These are phyloP conservation scores for Lepidotrigona ventralis DNA, from an alignment of 1,140 invertebrate genomes.

Conservation along the genomic window DNA sequence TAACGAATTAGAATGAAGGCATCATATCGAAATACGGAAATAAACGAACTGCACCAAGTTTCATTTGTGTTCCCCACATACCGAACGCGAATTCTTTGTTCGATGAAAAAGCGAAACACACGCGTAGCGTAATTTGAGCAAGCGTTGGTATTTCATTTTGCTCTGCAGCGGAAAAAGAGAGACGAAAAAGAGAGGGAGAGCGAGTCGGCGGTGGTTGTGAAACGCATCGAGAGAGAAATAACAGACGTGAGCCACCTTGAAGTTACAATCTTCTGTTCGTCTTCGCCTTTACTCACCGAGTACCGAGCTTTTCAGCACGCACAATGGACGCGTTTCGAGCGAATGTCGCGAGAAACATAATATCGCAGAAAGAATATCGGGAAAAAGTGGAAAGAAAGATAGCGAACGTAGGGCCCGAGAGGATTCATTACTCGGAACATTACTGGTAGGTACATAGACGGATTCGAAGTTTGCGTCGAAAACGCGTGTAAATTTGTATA, in stretches of 20 bases:
- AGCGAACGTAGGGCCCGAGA: not conserved
- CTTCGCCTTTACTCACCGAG: not conserved
- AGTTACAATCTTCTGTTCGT: conserved; percentile 13
- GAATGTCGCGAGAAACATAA: not conserved
- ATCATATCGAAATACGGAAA: too few relatives aligned
- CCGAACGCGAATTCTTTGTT: too few relatives aligned
- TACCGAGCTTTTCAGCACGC: not conserved
- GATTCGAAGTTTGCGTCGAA: not conserved
- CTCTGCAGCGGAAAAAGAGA: not conserved
- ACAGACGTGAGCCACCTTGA: not conserved
- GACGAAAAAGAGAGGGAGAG: too few relatives aligned
- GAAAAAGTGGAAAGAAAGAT: not conserved
- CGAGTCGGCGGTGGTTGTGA: not conserved
- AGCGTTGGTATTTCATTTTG: not conserved
- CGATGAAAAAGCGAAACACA: too few relatives aligned
- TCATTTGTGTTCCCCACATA: too few relatives aligned
- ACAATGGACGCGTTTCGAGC: conserved; percentile 15
- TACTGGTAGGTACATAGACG: too few relatives aligned
- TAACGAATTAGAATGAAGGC: too few relatives aligned
- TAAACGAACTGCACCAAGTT: too few relatives aligned
- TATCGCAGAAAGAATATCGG: not conserved
- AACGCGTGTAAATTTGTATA: conserved; percentile 8
- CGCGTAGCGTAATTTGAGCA: too few relatives aligned
- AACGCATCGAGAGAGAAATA: not conserved
- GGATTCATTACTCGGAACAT: not conserved